Percentiles rank a stretch among this genome's conserved stretches.
These are phyloP conservation scores for Mantis religiosa DNA, from an alignment of 2,888 invertebrate species.

Conservation along the genomic window DNA sequence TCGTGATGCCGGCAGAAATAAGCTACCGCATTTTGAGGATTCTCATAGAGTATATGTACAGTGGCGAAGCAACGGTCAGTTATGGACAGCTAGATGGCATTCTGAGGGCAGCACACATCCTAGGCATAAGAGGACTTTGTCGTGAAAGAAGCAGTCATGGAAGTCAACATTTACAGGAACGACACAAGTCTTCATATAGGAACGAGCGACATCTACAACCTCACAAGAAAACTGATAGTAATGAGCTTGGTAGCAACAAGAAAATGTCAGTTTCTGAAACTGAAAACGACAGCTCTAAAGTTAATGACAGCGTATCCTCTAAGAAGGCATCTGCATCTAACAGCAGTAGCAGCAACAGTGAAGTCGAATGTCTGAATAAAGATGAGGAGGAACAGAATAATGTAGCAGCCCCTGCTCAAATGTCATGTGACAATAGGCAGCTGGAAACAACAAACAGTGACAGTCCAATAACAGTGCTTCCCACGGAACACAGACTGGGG, in stretches of 20 bases:
- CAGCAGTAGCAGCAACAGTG: neutral
- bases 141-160: slow-evolving; percentile 44
- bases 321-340: neutral
- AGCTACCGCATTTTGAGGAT: slow-evolving; percentile 75
- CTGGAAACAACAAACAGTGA: neutral
- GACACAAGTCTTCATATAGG: neutral
- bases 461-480: neutral
- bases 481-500: neutral
- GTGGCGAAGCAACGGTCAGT: slow-evolving; percentile 77
- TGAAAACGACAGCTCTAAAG: neutral
- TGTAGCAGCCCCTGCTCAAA: neutral
- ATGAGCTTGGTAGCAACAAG: neutral
- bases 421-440: neutral
- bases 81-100: slow-evolving; percentile 80
- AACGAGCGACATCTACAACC: neutral
- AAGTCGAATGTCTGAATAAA: neutral
- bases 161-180: neutral
- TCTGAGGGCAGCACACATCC: slow-evolving; percentile 73
- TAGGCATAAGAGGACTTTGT: slow-evolving; percentile 78
- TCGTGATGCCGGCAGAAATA: slow-evolving; percentile 77
- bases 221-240: neutral
- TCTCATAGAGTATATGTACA: slow-evolving; percentile 82
- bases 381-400: neutral
- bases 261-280: neutral
- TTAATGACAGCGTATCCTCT: neutral